These are phyloP conservation scores for Telenomus remus DNA, from an alignment of 1,140 invertebrate species.

Conservation along the genomic window DNA sequence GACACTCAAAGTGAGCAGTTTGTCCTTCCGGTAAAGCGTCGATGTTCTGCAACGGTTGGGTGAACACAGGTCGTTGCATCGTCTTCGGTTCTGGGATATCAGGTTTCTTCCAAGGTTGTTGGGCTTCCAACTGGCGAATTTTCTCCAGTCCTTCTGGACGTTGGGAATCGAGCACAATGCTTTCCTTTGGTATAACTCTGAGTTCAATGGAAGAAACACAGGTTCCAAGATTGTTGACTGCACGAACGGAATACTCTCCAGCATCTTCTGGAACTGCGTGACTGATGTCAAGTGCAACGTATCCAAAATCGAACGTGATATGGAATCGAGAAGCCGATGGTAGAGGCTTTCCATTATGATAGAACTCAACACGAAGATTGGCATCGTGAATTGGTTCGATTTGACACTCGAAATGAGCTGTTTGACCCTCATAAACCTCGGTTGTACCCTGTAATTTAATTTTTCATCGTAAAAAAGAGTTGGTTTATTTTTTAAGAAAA, in stretches of 20 bases:
- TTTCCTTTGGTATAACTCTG: conserved; percentile 88
- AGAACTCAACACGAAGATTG: conserved; percentile 92
- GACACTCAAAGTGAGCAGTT: conserved; percentile 96
- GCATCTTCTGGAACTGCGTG: conserved; percentile 94
- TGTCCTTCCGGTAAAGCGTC: conserved; percentile 92
- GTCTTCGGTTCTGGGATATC: conserved; percentile 88
- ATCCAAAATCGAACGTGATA: conserved; percentile 96
- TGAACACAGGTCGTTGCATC: conserved; percentile 94
- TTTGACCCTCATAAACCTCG: conserved; percentile 89
- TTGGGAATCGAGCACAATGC: conserved; percentile 94
- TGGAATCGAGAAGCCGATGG: conserved; percentile 92
- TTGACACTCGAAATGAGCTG: conserved; percentile 93
- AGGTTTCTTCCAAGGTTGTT: conserved; percentile 85
- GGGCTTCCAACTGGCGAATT: conserved; percentile 92
- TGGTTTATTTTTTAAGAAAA: neutral
- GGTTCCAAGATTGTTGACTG: conserved; percentile 91
- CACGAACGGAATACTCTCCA: conserved; percentile 93
- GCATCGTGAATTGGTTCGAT: conserved; percentile 94
- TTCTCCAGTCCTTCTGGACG: conserved; percentile 96
- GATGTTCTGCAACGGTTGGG: conserved; percentile 94
- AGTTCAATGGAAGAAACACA: conserved; percentile 88
- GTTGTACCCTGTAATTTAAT: conserved; percentile 81
- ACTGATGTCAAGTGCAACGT: conserved; percentile 92
- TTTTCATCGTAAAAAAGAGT: conserved; percentile 17
- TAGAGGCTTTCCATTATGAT: conserved; percentile 91